Base-by-base conservation (phyloP, 2,888 invertebrate genomes). In the Ditylenchus weischeri region DNA sequence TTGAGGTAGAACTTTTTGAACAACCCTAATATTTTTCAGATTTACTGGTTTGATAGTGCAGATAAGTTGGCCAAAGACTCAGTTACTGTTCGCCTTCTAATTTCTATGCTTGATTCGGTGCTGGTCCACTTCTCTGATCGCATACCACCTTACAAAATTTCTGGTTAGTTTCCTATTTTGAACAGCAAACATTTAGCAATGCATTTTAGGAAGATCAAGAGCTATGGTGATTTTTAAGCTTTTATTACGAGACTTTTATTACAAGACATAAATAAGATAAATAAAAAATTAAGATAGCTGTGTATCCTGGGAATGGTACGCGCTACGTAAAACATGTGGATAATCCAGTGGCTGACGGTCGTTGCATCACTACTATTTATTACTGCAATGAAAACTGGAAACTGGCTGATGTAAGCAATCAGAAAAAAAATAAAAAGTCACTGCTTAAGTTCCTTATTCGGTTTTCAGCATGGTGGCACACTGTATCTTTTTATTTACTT, bases 311-410 rank as follows among this genome's bases (percentile, higher is more conserved):
- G 43, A 89, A 89, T 64, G 93, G 93, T 66, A 90, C 92, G 15
- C 91, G 91, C 83, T 96, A 96, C 85, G 91, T 95, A 65, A 92
- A 93, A 84, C 96, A 96, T 85, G 92, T 96, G 54, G 96, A 96
- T 86, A 96, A 96, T 86, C 95, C 96, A 8, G 92, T 93, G 84
- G 88, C 89, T 80, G 96, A 96, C 85, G 96, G 96, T 21, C 88
- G 96, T 74, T 93, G 93, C 83, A 91, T 96, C 82, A 96, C 96
- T 10, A 91, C 93, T 72, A 96, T 96, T 81, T 96, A 96, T 86
- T 96, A 96, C 87, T 88, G 95, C 80, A 96, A 96, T 86, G 88
- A 90, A 82, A 89, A 92, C 86, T 96, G 95, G 95, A 69, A 78
- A 23, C 69, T 75, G 60, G 59, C 69, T 15, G 69, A 66, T 8